phyloP scores from a whole-genome alignment of 2,888 invertebrate species.

The Caenorhabditis angaria region DNA sequence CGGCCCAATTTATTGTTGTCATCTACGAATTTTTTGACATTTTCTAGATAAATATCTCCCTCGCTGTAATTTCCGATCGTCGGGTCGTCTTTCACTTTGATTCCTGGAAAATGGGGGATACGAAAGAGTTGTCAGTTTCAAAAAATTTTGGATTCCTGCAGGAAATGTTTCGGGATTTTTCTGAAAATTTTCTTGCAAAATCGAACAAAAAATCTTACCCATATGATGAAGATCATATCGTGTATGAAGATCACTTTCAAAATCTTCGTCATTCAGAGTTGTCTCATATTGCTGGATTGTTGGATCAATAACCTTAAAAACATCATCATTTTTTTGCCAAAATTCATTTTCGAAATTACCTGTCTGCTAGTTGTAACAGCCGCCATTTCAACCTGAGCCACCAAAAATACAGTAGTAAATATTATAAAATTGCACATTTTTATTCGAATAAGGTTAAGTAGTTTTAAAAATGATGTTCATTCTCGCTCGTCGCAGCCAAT shows the following conservation, averaged over 20 bases:
- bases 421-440: background rate
- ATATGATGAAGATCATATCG: constrained; percentile 19
- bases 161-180: too few species aligned
- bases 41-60: constrained; percentile 63
- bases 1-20: constrained; percentile 61
- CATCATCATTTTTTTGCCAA: background rate
- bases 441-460: background rate
- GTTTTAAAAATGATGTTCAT: background rate
- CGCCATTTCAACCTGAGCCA: background rate
- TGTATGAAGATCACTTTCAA: constrained; percentile 31
- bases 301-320: constrained; percentile 44
- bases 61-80: constrained; percentile 66
- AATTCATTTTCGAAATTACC: constrained; percentile 1
- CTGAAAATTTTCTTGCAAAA: background rate
- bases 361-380: constrained; percentile 22
- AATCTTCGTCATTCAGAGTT: constrained; percentile 47
- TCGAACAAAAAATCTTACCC: constrained; percentile 1
- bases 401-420: background rate
- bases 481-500: constrained; percentile 10
- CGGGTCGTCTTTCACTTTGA: constrained; percentile 66
- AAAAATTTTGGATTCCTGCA: too few species aligned
- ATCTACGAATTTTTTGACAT: constrained; percentile 55
- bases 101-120: constrained; percentile 55
- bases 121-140: too few species aligned
- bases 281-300: constrained; percentile 34